phyloP scores from a whole-genome alignment of 1,140 invertebrate species.

The Drosophila suzukii region DNA sequence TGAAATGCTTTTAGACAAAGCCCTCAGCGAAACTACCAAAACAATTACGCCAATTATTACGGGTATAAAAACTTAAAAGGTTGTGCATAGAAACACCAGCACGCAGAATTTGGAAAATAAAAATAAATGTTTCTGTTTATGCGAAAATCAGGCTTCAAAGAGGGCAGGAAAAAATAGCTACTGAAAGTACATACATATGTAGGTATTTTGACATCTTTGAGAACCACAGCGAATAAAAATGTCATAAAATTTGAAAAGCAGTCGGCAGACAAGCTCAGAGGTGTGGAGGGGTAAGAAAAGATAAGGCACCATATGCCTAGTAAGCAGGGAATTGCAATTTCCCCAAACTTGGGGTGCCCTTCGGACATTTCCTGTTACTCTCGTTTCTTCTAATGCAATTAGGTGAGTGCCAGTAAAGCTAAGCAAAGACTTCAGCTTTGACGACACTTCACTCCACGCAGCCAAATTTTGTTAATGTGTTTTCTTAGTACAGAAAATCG shows the following conservation, averaged over 20 bases:
- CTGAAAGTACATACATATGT: constrained; percentile 34
- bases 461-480: constrained; percentile 76
- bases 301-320: constrained; percentile 59
- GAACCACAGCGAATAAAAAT: constrained; percentile 67
- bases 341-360: constrained; percentile 33
- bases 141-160: constrained; percentile 19
- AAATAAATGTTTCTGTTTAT: constrained; percentile 62
- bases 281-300: constrained; percentile 10
- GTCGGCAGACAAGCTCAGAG: constrained; percentile 46
- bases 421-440: constrained; percentile 22
- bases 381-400: constrained; percentile 70
- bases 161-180: neutral
- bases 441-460: constrained; percentile 41
- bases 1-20: constrained; percentile 68
- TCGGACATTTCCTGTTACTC: constrained; percentile 11
- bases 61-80: constrained; percentile 74
- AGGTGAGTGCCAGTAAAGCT: constrained; percentile 63
- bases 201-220: constrained; percentile 60
- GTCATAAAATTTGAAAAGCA: constrained; percentile 79
- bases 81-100: constrained; percentile 35
- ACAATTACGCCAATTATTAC: constrained; percentile 76
- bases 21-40: constrained; percentile 59
- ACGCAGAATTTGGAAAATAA: constrained; percentile 34
- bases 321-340: constrained; percentile 58
- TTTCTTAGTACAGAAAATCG: constrained; percentile 55